Percentiles rank a stretch among this genome's conserved stretches.
Evolutionary conservation across 2,113 vertebrate genomes (phyloP).

Genomic region (Agapornis roseicollis): DNA sequence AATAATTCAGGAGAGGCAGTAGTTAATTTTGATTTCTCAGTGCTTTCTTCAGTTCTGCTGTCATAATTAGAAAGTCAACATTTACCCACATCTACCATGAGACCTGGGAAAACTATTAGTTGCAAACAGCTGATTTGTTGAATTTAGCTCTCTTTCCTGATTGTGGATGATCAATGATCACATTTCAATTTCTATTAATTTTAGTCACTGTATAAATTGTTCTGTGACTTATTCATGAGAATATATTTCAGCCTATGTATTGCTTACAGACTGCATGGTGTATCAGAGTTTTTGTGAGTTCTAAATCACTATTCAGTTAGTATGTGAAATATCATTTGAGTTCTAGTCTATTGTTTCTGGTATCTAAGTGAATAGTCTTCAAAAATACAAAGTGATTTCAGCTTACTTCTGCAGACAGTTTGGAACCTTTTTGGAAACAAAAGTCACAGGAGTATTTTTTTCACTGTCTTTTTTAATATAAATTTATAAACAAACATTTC

Average conservation of each 20-base stretch:
- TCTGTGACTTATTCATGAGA: slow-evolving; percentile 1
- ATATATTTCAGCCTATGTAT: neutral
- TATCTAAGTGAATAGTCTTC: neutral
- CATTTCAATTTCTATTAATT: slow-evolving; percentile 57
- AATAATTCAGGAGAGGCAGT: slow-evolving; percentile 34
- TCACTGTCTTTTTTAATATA: neutral
- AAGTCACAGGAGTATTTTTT: slow-evolving; percentile 3
- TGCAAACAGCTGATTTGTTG: slow-evolving; percentile 62
- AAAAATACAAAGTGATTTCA: slow-evolving; percentile 14
- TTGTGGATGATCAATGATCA: slow-evolving; percentile 26
- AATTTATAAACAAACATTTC: neutral
- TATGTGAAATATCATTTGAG: neutral
- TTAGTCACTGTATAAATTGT: slow-evolving; percentile 19
- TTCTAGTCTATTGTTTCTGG: slow-evolving; percentile 1
- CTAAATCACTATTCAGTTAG: neutral
- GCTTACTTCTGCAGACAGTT: neutral
- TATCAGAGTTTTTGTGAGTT: neutral
- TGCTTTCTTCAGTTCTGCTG: slow-evolving; percentile 25
- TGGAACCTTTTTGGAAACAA: neutral
- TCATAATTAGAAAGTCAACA: slow-evolving; percentile 66
- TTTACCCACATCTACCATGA: slow-evolving; percentile 62
- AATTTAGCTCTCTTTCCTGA: slow-evolving; percentile 46
- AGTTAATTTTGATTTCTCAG: slow-evolving; percentile 52
- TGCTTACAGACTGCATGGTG: neutral
- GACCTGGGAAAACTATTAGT: slow-evolving; percentile 58